These are phyloP conservation scores for Bovichtus diacanthus DNA, from an alignment of 2,797 vertebrate genomes.

Conservation along the genomic window DNA sequence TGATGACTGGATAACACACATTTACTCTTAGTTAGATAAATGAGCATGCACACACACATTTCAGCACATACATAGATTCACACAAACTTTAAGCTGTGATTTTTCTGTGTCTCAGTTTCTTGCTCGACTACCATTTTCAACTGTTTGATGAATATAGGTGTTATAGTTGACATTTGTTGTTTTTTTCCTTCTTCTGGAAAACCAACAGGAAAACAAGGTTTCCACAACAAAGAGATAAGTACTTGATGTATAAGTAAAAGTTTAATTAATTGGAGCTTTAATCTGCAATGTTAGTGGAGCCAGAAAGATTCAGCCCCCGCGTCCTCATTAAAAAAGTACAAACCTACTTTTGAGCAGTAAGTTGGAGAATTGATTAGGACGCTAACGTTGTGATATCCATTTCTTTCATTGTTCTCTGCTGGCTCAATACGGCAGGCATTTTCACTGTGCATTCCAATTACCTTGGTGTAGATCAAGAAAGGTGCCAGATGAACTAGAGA, in stretches of 20 bases:
- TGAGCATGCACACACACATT: conserved; percentile 33
- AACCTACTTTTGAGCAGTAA: conserved; percentile 81
- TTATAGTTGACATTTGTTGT: conserved; percentile 63
- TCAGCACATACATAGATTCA: conserved; percentile 20
- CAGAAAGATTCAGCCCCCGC: conserved; percentile 53
- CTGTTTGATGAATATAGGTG: conserved; percentile 53
- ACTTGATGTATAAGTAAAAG: conserved; percentile 72
- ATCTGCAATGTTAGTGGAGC: conserved; percentile 72
- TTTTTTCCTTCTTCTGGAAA: conserved; percentile 71
- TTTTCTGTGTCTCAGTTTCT: conserved; percentile 17
- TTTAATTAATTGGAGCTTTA: conserved; percentile 82
- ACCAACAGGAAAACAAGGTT: conserved; percentile 70
- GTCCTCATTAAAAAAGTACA: conserved; percentile 85
- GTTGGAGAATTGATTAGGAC: conserved; percentile 83
- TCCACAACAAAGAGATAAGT: conserved; percentile 63
- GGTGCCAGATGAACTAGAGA: conserved; percentile 85
- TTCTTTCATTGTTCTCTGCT: conserved; percentile 84
- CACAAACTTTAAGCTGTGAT: conserved; percentile 38
- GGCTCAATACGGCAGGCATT: conserved; percentile 76
- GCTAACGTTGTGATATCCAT: conserved; percentile 80
- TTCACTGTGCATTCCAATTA: conserved; percentile 83
- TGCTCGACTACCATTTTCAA: conserved; percentile 9
- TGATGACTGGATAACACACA: conserved; percentile 71
- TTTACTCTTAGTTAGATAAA: conserved; percentile 57
- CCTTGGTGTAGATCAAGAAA: conserved; percentile 84